Conservation (phyloP, 2,113 vertebrate species). For the Asarcornis scutulata region DNA sequence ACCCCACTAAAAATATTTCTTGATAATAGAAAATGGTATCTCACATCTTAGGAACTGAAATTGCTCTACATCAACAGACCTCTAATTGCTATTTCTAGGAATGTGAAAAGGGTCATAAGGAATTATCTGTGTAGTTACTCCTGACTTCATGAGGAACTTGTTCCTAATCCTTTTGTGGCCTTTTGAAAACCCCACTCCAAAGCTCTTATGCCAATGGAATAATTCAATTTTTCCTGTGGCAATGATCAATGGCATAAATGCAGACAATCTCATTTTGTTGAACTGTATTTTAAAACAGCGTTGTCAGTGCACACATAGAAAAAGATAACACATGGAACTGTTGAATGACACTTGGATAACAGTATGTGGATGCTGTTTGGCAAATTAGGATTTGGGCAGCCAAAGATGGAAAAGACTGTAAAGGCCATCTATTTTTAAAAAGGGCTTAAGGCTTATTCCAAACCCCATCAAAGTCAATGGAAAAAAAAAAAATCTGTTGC, state of each 20-base stretch:
- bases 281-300: background rate
- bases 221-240: background rate
- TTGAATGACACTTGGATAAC: constrained; percentile 22
- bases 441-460: background rate
- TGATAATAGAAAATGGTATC: background rate
- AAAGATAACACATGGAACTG: constrained; percentile 60
- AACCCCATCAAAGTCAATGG: background rate
- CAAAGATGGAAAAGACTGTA: background rate
- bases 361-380: background rate
- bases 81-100: background rate
- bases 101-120: background rate
- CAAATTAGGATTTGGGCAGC: background rate
- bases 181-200: background rate
- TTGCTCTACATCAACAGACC: background rate
- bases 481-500: background rate
- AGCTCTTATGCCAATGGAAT: background rate
- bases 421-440: background rate
- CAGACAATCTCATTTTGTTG: background rate
- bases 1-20: background rate
- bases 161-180: background rate
- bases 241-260: background rate
- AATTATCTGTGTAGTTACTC: background rate
- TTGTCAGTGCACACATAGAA: constrained; percentile 39
- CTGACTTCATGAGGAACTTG: background rate
- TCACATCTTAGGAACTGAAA: background rate